Evolutionary conservation across 2,888 invertebrate genomes (phyloP), one percentile per base, ranked within the genome.

Genomic region (Thymelicus lineola): DNA sequence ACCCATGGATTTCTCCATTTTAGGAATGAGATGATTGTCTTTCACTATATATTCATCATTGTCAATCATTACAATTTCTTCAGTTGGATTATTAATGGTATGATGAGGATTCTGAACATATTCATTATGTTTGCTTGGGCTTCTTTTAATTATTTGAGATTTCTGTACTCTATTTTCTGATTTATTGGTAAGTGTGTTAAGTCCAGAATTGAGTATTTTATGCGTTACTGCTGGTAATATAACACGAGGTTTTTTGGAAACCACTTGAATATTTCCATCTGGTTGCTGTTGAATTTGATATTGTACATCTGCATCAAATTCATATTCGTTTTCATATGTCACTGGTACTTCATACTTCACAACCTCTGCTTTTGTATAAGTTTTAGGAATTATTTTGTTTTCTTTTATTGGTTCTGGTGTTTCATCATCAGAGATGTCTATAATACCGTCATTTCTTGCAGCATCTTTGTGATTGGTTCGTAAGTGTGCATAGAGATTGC

Each of bases 401-500:
- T 75, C 72, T 20, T 70, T 70, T 76, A 72, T 74, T 61, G 71
- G 71, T 63, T 74, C 71, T 57, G 70, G 68, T 71, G 70, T 82
- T 72, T 93, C 93, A 36, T 93, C 93, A 79, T 93, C 92, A 48
- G 95, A 95, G 73, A 93, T 94, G 70, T 95, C 95, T 75, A 96
- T 94, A 15, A 96, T 94, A 12, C 96, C 96, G 87, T 96, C 96
- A 75, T 91, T 90, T 63, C 94, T 90, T 0, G 96, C 96, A 75
- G 95, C 95, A 66, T 94, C 92, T 80, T 95, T 95, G 80, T 97
- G 97, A 79, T 94, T 88, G 15, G 94, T 89, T 82, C 96, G 95
- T 78, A 97, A 94, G 81, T 97, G 97, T 5, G 95, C 94, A 86
- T 97, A 97, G 48, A 97, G 89, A 82, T 96, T 96, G 35, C 95